Percentiles rank a stretch among this genome's conserved stretches.
Evolutionary conservation across 2,797 vertebrate genomes (phyloP).

Genomic region (Agapornis canus): DNA sequence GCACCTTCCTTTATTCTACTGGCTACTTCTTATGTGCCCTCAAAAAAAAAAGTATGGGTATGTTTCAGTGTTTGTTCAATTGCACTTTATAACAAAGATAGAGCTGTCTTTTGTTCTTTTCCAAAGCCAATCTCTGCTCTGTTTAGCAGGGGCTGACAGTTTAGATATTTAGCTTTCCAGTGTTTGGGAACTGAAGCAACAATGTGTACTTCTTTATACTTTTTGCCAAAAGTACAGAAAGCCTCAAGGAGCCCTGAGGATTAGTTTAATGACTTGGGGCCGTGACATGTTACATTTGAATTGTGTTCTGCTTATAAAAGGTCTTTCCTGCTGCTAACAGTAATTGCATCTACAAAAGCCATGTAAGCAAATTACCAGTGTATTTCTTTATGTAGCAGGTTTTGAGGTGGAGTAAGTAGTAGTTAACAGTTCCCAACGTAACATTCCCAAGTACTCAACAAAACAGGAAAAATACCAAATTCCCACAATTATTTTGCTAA

Average conservation of each 20-base stretch:
- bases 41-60: not conserved
- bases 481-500: conserved; percentile 34
- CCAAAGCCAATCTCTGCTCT: not conserved
- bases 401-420: conserved; percentile 13
- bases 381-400: not conserved
- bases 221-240: conserved; percentile 54
- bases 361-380: conserved; percentile 28
- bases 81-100: not conserved
- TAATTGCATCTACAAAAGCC: conserved; percentile 31
- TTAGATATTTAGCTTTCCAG: not conserved
- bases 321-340: conserved; percentile 37
- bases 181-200: conserved; percentile 41
- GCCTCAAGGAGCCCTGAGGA: conserved; percentile 37
- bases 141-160: not conserved
- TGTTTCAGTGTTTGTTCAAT: not conserved
- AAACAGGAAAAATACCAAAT: conserved; percentile 20
- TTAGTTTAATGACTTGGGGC: conserved; percentile 57
- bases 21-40: not conserved
- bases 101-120: not conserved
- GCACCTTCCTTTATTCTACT: not conserved
- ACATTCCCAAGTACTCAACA: conserved; percentile 1
- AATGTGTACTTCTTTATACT: not conserved
- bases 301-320: conserved; percentile 45
- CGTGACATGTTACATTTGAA: conserved; percentile 44
- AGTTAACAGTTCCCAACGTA: not conserved